phyloP scores from a whole-genome alignment of 2,888 invertebrate species.

The Latrodectus elegans region DNA sequence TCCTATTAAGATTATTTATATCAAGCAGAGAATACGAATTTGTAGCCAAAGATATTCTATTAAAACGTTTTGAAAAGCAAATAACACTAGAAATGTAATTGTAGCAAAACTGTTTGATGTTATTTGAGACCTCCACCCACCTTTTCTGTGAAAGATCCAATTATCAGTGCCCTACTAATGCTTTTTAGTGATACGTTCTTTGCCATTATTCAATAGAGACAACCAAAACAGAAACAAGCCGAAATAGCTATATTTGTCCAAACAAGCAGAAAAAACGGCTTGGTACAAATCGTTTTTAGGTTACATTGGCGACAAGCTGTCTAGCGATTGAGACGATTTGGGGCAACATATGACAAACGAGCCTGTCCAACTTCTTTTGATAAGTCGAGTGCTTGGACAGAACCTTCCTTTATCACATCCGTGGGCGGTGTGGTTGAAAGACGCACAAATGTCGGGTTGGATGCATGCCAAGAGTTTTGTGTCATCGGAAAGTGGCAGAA shows the following conservation, averaged over 20 bases:
- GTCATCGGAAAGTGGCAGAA: too few relatives aligned
- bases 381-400: constrained; percentile 13
- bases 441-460: constrained; percentile 6
- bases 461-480: neutral
- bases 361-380: constrained; percentile 31
- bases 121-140: too few relatives aligned
- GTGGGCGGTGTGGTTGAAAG: constrained; percentile 5
- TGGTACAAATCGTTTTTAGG: constrained; percentile 17
- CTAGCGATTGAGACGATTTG: constrained; percentile 27
- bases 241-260: neutral
- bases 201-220: neutral
- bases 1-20: too few relatives aligned
- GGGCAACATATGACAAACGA: constrained; percentile 17
- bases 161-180: constrained; percentile 11
- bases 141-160: neutral
- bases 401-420: constrained; percentile 21
- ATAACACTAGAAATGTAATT: too few relatives aligned
- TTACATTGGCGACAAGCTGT: constrained; percentile 27
- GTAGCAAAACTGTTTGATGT: too few relatives aligned
- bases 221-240: constrained; percentile 1
- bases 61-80: too few relatives aligned
- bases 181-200: neutral
- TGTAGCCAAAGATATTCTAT: too few relatives aligned
- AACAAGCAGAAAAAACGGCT: neutral
- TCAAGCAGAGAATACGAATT: too few relatives aligned